Evolutionary conservation across 2,888 invertebrate genomes (phyloP).

Genomic region (Heliothis peltigera): DNA sequence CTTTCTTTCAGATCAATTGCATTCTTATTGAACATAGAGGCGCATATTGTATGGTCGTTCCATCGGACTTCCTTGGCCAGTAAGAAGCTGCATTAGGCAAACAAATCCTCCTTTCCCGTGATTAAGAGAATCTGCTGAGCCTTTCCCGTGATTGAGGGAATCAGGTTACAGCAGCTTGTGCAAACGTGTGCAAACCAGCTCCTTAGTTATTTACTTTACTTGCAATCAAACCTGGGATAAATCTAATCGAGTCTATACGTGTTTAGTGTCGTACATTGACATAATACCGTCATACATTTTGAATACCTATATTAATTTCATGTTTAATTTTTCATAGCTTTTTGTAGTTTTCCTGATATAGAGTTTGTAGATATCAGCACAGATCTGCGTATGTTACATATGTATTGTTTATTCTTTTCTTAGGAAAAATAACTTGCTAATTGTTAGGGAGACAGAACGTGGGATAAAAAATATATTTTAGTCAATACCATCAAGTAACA

Average conservation of each 20-base stretch:
- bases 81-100: not conserved
- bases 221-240: not conserved
- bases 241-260: not conserved
- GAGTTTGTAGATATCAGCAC: no score
- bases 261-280: not conserved
- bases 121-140: slow-evolving; percentile 2
- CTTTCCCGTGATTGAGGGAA: slow-evolving; percentile 10
- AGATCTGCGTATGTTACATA: no score
- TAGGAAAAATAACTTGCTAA: no score
- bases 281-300: no score
- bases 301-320: no score
- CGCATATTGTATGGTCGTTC: not conserved
- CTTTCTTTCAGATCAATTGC: not conserved
- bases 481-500: no score
- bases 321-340: no score
- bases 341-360: no score
- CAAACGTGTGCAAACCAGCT: not conserved
- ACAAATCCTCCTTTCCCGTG: slow-evolving; percentile 6
- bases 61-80: not conserved
- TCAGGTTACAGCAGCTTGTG: slow-evolving; percentile 1
- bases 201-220: not conserved
- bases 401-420: no score
- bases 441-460: no score
- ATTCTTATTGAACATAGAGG: not conserved
- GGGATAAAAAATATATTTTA: no score